A percentile compares a stretch with the other conserved stretches of the same genome.
phyloP scores from a whole-genome alignment of 2,888 invertebrate genomes.

The Seira musarum region DNA sequence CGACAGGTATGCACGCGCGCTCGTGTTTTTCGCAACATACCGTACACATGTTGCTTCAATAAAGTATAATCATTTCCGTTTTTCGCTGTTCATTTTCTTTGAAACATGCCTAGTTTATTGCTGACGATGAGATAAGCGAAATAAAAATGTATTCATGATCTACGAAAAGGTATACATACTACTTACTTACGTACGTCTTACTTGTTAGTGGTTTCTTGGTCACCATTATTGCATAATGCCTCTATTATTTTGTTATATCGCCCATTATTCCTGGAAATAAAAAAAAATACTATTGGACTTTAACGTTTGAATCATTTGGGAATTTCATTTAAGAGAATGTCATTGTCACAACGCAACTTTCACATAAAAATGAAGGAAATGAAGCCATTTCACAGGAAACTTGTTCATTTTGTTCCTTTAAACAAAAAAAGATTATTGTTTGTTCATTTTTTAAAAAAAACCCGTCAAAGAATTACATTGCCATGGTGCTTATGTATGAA shows the following conservation, averaged over 20 bases:
- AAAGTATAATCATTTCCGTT: conserved; percentile 26
- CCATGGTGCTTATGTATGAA: neutral
- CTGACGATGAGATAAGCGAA: conserved; percentile 32
- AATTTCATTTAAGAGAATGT: neutral
- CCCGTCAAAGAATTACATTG: neutral
- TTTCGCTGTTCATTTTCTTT: conserved; percentile 13
- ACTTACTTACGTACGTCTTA: neutral
- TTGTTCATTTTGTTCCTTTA: neutral
- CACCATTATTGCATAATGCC: neutral
- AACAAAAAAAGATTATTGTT: neutral
- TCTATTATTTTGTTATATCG: conserved; percentile 8
- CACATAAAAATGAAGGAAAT: neutral
- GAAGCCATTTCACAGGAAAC: neutral
- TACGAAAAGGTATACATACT: conserved; percentile 13
- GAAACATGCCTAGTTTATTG: conserved; percentile 29
- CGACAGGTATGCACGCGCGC: conserved; percentile 28
- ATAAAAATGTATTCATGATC: conserved; percentile 18
- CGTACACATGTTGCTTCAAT: neutral
- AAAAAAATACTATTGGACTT: no score
- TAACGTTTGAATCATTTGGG: no score
- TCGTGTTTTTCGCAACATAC: neutral
- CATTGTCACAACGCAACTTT: conserved; percentile 1
- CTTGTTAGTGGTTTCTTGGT: neutral
- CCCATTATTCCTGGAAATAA: conserved; percentile 2
- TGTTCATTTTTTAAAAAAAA: neutral